These are phyloP conservation scores for Dusona sp. DNA, from an alignment of 2,888 invertebrate species.

Conservation along the genomic window DNA sequence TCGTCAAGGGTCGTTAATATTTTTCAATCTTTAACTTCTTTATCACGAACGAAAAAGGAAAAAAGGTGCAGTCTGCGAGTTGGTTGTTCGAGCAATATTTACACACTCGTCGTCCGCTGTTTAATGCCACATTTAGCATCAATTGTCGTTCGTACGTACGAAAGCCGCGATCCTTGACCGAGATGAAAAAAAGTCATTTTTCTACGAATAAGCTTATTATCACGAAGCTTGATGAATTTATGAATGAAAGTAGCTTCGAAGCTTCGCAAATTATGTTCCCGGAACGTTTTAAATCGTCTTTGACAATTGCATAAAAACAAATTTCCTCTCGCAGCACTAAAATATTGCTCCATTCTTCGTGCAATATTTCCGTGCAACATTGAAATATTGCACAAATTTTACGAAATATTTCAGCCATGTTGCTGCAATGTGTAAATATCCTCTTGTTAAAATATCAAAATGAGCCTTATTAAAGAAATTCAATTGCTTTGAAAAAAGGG, in stretches of 20 bases:
- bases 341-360: too few relatives aligned
- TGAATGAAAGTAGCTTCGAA: constrained; percentile 50
- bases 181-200: constrained; percentile 57
- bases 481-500: too few relatives aligned
- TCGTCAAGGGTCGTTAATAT: constrained; percentile 47
- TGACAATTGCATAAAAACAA: constrained; percentile 4
- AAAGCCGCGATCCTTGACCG: constrained; percentile 41
- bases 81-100: constrained; percentile 13
- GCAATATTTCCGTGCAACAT: too few relatives aligned
- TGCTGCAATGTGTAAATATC: too few relatives aligned
- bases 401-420: too few relatives aligned
- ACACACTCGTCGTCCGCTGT: constrained; percentile 35
- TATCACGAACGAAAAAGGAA: neutral
- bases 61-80: constrained; percentile 8
- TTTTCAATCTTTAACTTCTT: constrained; percentile 8
- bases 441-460: too few relatives aligned
- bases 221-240: constrained; percentile 42
- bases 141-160: constrained; percentile 22
- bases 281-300: constrained; percentile 29
- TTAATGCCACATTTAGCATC: constrained; percentile 42
- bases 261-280: constrained; percentile 18
- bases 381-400: too few relatives aligned
- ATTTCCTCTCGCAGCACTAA: too few relatives aligned
- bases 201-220: constrained; percentile 25
- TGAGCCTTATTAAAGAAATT: too few relatives aligned